phyloP scores from a whole-genome alignment of 2,888 invertebrate species.

The Eulithis testata region DNA sequence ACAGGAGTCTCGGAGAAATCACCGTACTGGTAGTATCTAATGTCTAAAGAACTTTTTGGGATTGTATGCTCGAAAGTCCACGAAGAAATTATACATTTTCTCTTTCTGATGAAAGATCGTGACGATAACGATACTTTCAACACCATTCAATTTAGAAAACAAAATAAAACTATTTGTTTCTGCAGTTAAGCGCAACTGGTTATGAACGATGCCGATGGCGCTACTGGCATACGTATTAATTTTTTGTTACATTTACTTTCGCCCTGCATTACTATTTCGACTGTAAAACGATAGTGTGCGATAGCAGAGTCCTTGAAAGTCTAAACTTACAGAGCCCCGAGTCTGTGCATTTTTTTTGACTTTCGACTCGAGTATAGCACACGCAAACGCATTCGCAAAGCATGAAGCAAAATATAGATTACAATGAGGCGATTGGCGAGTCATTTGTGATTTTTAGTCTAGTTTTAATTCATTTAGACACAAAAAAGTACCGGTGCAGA shows the following conservation, averaged over 20 bases:
- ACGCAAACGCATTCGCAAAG: too few species aligned
- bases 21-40: conserved; percentile 20
- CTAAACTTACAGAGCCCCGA: too few species aligned
- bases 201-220: conserved; percentile 28
- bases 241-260: conserved; percentile 33
- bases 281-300: conserved; percentile 15
- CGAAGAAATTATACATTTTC: conserved; percentile 49
- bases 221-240: conserved; percentile 28
- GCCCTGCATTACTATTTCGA: conserved; percentile 26
- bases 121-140: conserved; percentile 55
- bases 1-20: conserved; percentile 21
- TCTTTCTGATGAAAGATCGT: conserved; percentile 59
- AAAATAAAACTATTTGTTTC: conserved; percentile 42
- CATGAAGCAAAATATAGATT: too few species aligned
- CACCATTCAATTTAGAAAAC: conserved; percentile 49
- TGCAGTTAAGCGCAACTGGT: conserved; percentile 37
- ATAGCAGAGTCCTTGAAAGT: conserved; percentile 12
- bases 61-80: conserved; percentile 52
- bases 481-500: too few species aligned
- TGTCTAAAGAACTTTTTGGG: conserved; percentile 39
- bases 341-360: too few species aligned
- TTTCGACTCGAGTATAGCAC: too few species aligned
- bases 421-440: too few species aligned
- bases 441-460: too few species aligned
- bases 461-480: too few species aligned